Conservation (phyloP, 1,140 invertebrate species). For the Notospermus geniculatus region DNA sequence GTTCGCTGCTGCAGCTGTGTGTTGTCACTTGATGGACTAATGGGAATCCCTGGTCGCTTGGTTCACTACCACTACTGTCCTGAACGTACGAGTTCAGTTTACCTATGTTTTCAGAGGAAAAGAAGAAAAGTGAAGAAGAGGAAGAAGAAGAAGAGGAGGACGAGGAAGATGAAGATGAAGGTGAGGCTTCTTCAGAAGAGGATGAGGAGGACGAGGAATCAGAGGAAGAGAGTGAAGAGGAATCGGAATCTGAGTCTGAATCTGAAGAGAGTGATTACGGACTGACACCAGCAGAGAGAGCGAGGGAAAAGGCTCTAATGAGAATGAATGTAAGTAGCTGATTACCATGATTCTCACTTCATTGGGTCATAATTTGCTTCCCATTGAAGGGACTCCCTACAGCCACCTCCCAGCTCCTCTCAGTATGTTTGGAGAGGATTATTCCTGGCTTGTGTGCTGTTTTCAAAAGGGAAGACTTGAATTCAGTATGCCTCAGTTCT, state of each 20-base stretch:
- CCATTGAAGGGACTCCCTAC: too few species aligned
- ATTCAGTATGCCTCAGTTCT: not conserved
- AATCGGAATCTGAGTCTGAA: conserved; percentile 15
- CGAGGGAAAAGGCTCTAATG: conserved; percentile 60
- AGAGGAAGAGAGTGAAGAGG: conserved; percentile 15
- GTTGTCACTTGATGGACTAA: too few species aligned
- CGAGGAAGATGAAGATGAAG: conserved; percentile 14
- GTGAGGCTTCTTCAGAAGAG: conserved; percentile 21
- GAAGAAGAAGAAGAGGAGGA: conserved; percentile 11
- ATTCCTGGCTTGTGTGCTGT: not conserved
- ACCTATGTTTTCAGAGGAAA: not conserved
- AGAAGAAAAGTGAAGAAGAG: conserved; percentile 6
- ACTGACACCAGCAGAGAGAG: conserved; percentile 65
- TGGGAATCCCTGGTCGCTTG: too few species aligned
- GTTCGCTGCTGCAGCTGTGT: too few species aligned
- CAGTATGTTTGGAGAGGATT: not conserved
- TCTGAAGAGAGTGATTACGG: conserved; percentile 33
- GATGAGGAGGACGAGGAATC: conserved; percentile 31
- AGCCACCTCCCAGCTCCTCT: too few species aligned
- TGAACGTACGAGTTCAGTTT: too few species aligned
- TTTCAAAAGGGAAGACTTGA: not conserved
- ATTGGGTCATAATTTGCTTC: too few species aligned
- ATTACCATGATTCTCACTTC: too few species aligned
- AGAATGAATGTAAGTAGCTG: conserved; percentile 4
- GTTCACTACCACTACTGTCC: not conserved